Conservation (phyloP, 2,888 invertebrate genomes). For the Tryphoninae sp. region DNA sequence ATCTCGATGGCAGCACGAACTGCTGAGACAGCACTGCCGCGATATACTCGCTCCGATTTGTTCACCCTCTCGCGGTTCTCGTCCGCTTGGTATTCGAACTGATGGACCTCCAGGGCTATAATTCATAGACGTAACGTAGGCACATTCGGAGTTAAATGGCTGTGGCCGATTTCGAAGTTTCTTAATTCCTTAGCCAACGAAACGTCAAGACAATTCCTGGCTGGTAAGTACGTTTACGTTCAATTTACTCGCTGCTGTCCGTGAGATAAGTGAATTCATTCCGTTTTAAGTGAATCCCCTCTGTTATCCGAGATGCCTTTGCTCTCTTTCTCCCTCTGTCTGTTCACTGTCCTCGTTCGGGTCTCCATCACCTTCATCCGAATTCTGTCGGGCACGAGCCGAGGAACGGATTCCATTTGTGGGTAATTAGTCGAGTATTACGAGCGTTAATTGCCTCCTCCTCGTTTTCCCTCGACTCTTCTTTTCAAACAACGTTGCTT, state of each 20-base stretch:
- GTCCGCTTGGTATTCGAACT: constrained; percentile 40
- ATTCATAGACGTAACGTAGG: constrained; percentile 27
- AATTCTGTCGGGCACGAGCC: not conserved
- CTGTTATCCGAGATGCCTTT: not conserved
- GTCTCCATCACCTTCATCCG: not conserved
- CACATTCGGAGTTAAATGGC: not conserved
- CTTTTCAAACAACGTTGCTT: constrained; percentile 17
- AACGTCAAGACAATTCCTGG: not conserved
- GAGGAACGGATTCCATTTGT: constrained; percentile 4
- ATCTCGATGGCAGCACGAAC: constrained; percentile 60
- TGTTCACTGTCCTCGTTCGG: constrained; percentile 5
- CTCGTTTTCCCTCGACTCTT: constrained; percentile 20
- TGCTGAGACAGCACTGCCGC: constrained; percentile 62
- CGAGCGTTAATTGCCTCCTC: constrained; percentile 26
- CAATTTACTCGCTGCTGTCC: constrained; percentile 25
- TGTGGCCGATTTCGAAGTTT: constrained; percentile 1
- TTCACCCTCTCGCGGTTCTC: not conserved
- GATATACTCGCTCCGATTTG: constrained; percentile 22
- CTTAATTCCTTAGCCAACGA: constrained; percentile 1
- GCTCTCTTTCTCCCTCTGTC: constrained; percentile 9
- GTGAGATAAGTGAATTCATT: constrained; percentile 36
- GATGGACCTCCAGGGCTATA: constrained; percentile 37
- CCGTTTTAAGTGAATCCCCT: constrained; percentile 9
- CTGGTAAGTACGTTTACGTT: constrained; percentile 11
- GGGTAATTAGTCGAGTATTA: constrained; percentile 45